These are phyloP conservation scores for Operophtera brumata DNA, from an alignment of 2,888 invertebrate species.

Conservation along the genomic window DNA sequence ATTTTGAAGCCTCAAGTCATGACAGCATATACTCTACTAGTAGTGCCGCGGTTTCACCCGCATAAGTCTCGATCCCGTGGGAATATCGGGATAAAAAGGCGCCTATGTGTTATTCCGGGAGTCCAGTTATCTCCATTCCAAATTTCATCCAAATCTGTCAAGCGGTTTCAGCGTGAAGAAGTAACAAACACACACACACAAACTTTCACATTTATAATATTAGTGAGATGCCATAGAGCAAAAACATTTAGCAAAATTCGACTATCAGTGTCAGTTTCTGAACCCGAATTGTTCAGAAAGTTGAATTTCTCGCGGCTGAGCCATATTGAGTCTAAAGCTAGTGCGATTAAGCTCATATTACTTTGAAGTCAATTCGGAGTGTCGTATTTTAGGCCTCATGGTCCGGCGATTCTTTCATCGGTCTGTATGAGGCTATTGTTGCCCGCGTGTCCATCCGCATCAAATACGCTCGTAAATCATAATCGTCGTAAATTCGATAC, in stretches of 20 bases:
- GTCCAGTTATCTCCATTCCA: too few species aligned
- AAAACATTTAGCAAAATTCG: background rate
- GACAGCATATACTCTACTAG: background rate
- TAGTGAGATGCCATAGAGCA: too few species aligned
- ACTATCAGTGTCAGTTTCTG: background rate
- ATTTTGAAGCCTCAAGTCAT: background rate
- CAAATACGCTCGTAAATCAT: constrained; percentile 77
- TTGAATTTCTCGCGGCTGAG: too few species aligned
- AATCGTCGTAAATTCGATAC: constrained; percentile 77
- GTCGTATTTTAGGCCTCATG: constrained; percentile 17
- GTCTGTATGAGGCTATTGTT: constrained; percentile 70
- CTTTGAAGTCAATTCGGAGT: constrained; percentile 1
- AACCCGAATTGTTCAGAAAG: too few species aligned
- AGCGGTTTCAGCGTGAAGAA: too few species aligned
- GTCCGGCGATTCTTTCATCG: constrained; percentile 56
- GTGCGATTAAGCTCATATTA: constrained; percentile 4
- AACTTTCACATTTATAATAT: too few species aligned
- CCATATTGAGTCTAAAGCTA: background rate
- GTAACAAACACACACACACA: too few species aligned
- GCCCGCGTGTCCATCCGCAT: constrained; percentile 74
- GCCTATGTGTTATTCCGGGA: too few species aligned
- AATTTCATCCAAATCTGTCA: too few species aligned
- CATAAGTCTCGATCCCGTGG: too few species aligned
- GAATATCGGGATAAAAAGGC: too few species aligned
- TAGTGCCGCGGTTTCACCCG: too few species aligned